Evolutionary conservation across 2,888 invertebrate genomes (phyloP).

Genomic region (Yponomeuta sedellus): DNA sequence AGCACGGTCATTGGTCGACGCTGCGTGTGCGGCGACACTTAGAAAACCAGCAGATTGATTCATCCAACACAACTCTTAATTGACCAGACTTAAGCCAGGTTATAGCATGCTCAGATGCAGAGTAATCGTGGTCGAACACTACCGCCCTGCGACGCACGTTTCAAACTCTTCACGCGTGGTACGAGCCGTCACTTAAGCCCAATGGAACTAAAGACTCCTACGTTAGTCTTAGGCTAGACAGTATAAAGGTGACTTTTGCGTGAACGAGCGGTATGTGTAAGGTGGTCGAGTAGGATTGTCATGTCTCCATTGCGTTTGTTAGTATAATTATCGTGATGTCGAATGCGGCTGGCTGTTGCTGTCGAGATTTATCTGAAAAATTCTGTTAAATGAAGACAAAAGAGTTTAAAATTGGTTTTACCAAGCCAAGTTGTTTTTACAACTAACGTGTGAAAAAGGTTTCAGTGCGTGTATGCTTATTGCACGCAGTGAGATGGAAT

Average conservation of each 20-base stretch:
- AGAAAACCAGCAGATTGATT: constrained; percentile 18
- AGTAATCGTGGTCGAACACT: constrained; percentile 47
- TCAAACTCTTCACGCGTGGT: constrained; percentile 18
- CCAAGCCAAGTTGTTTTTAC: too few relatives aligned
- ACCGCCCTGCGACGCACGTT: constrained; percentile 59
- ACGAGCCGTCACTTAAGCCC: neutral
- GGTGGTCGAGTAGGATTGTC: neutral
- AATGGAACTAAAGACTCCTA: neutral
- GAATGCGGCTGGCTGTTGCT: neutral
- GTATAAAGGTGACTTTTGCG: neutral
- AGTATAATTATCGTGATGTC: constrained; percentile 8
- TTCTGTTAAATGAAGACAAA: neutral
- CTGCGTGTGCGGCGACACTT: constrained; percentile 62
- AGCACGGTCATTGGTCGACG: constrained; percentile 74
- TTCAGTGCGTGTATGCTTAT: too few relatives aligned
- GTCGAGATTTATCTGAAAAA: constrained; percentile 10
- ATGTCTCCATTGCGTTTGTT: constrained; percentile 10
- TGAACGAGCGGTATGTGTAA: neutral
- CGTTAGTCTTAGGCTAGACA: neutral
- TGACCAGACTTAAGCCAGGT: neutral
- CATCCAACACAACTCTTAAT: neutral
- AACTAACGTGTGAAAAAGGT: too few relatives aligned
- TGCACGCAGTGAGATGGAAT: too few relatives aligned
- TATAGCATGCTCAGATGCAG: neutral
- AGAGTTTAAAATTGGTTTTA: too few relatives aligned